Conservation (phyloP, 2,888 invertebrate species). For the Nysson spinosus region DNA sequence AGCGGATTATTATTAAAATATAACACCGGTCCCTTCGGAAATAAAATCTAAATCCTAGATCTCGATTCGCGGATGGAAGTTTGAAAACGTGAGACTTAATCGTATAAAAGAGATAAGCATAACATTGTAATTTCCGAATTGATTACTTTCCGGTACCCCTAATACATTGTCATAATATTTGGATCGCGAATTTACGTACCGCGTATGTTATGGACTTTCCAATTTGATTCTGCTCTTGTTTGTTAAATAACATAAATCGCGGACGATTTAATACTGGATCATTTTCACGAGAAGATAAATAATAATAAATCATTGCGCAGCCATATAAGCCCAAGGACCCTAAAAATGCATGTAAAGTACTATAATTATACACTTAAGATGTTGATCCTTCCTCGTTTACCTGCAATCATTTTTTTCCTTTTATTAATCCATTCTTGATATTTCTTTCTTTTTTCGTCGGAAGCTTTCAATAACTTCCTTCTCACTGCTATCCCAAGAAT, state of each 20-base stretch:
- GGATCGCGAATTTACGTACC: constrained; percentile 35
- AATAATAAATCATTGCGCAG: constrained; percentile 61
- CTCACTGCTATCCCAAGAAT: constrained; percentile 73
- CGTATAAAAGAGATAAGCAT: too few species aligned
- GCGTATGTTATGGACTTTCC: constrained; percentile 73
- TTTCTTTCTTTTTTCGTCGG: constrained; percentile 67
- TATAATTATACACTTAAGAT: constrained; percentile 10
- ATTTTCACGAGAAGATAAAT: constrained; percentile 76
- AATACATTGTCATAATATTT: neutral
- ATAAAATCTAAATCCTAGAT: too few species aligned
- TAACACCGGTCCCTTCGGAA: too few species aligned
- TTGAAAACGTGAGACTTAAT: too few species aligned
- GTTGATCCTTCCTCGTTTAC: constrained; percentile 32
- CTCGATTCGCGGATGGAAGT: too few species aligned
- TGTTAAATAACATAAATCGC: constrained; percentile 79
- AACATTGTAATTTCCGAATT: too few species aligned
- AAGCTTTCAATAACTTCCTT: constrained; percentile 77
- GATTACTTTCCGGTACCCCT: too few species aligned
- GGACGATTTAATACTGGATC: constrained; percentile 79
- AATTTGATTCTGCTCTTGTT: constrained; percentile 75
- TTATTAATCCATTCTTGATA: constrained; percentile 58
- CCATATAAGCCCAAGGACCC: constrained; percentile 59
- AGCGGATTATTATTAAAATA: too few species aligned
- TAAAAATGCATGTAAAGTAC: constrained; percentile 37
- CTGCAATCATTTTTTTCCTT: constrained; percentile 41